Evolutionary conservation across 2,113 vertebrate species (phyloP).

Genomic region (Callorhinus ursinus): DNA sequence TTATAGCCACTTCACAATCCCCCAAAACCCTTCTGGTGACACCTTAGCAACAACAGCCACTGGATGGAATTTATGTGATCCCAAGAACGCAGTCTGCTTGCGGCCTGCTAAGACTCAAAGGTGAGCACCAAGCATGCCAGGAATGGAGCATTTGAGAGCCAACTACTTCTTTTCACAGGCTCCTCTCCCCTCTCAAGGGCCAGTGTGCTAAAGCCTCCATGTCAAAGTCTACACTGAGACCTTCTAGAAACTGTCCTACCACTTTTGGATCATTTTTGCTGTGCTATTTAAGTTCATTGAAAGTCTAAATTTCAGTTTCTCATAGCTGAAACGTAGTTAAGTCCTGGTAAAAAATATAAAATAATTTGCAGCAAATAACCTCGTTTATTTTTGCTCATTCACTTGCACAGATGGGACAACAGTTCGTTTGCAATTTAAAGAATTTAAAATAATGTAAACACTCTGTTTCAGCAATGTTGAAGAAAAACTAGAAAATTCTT

Average conservation of each 20-base stretch:
- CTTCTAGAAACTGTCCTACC: constrained; percentile 16
- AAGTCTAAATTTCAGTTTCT: constrained; percentile 21
- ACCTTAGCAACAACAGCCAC: neutral
- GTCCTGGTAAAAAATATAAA: neutral
- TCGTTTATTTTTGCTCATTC: neutral
- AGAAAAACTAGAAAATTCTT: constrained; percentile 65
- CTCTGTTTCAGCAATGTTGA: constrained; percentile 45
- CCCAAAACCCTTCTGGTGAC: neutral
- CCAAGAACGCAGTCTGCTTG: neutral
- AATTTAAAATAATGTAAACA: constrained; percentile 56
- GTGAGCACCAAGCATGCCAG: neutral
- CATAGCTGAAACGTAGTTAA: constrained; percentile 10
- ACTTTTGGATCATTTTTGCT: neutral
- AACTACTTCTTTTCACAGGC: neutral
- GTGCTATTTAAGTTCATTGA: neutral
- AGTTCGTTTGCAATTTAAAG: constrained; percentile 25
- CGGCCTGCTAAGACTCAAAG: neutral
- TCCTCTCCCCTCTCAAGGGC: neutral
- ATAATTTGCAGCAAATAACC: constrained; percentile 26
- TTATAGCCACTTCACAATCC: neutral
- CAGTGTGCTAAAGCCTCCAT: neutral
- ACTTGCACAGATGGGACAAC: constrained; percentile 22
- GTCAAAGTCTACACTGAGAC: neutral
- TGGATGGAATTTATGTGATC: neutral
- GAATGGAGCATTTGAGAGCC: neutral